These are phyloP conservation scores for Rhincodon typus DNA, from an alignment of 2,797 vertebrate genomes.

Conservation along the genomic window DNA sequence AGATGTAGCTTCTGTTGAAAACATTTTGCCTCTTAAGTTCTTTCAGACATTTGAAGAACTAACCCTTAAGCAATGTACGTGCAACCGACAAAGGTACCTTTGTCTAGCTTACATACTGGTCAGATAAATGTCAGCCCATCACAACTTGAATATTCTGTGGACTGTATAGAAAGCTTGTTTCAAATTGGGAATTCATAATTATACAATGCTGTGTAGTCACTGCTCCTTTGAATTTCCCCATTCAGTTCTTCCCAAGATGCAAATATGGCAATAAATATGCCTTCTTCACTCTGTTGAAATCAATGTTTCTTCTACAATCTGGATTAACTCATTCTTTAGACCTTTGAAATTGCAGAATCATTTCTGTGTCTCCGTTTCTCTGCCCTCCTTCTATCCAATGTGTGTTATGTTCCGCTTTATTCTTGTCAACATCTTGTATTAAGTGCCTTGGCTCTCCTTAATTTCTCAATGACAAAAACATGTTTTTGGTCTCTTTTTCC, in stretches of 20 bases:
- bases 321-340: neutral
- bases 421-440: neutral
- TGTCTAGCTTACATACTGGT: neutral
- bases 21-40: neutral
- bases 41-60: neutral
- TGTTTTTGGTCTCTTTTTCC: neutral
- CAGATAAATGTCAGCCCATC: neutral
- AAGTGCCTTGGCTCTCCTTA: neutral
- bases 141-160: neutral
- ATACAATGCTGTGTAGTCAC: neutral
- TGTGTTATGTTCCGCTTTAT: neutral
- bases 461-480: conserved; percentile 21
- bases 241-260: neutral
- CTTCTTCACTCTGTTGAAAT: neutral
- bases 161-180: neutral
- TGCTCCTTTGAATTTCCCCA: neutral
- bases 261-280: neutral
- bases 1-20: neutral
- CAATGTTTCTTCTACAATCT: neutral
- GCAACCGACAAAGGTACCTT: neutral
- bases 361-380: neutral
- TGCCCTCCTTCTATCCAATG: neutral
- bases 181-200: neutral
- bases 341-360: neutral
- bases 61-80: neutral